phyloP scores from a whole-genome alignment of 2,797 vertebrate genomes.

The Eulemur coronatus region DNA sequence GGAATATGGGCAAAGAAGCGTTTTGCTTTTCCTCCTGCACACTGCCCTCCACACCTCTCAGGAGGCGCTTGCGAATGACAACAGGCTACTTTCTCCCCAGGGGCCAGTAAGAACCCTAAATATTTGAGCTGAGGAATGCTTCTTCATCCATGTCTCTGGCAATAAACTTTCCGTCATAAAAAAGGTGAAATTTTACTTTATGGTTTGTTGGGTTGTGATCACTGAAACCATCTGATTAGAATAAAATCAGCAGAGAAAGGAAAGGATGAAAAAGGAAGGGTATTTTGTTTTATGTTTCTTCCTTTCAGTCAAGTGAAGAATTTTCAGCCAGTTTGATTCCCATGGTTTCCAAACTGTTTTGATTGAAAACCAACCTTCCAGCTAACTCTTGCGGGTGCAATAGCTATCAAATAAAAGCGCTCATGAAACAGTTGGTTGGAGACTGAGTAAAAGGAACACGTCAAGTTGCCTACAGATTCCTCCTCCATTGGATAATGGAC shows the following conservation, averaged over 20 bases:
- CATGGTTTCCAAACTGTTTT: conserved; percentile 37
- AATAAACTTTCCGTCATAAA: background rate
- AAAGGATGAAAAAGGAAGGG: background rate
- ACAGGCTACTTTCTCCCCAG: background rate
- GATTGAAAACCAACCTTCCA: conserved; percentile 57
- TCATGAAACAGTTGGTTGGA: conserved; percentile 35
- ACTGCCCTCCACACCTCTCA: background rate
- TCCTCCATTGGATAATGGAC: background rate
- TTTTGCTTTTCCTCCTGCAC: background rate
- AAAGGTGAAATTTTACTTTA: background rate
- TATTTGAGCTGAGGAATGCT: background rate
- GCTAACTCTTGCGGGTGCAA: background rate
- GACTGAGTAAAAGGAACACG: background rate
- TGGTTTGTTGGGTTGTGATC: background rate
- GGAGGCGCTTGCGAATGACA: background rate
- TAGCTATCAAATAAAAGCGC: conserved; percentile 5
- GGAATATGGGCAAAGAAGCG: background rate
- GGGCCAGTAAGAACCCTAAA: background rate
- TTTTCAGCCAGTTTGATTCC: conserved; percentile 23
- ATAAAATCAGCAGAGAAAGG: conserved; percentile 25
- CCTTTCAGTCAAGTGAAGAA: background rate
- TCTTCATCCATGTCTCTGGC: background rate
- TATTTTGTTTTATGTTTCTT: background rate
- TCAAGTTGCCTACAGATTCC: conserved; percentile 24
- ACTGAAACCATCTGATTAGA: conserved; percentile 42